Evolutionary conservation across 2,888 invertebrate genomes (phyloP), one percentile per base, ranked within the genome.

Genomic region (Caradrina kadenii): DNA sequence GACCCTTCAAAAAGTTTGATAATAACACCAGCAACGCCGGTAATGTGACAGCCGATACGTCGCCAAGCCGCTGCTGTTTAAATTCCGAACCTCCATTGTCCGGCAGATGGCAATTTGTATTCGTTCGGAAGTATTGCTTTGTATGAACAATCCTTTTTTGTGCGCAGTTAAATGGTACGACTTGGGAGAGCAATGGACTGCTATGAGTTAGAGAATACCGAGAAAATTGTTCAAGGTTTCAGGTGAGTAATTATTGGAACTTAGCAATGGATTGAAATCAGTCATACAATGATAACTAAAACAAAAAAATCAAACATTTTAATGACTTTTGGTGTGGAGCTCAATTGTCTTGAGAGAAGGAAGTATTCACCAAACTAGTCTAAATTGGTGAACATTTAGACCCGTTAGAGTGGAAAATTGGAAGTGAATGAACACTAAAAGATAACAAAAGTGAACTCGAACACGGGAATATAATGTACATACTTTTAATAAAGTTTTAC

Each of bases 41-140:
- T 96, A 95, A 96, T 95, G 95, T 95, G 96, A 95, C 96, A 96
- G 95, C 94, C 95, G 94, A 95, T 96, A 94, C 94, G 95, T 96
- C 95, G 95, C 95, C 94, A 88, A 87, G 85, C 86, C 83, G 80
- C 84, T 88, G 87, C 90, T 90, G 90, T 93, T 93, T 92, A 92
- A 93, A 93, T 91, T 91, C 88, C 87, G 86, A 89, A 89, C 89
- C 84, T 81, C 86, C 86, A 87, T 88, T 90, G 84, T 87, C 72
- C 76, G 21, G 75, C 77, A 63, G 73, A 65, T 65, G 70, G 78
- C 80, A 81, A 79, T 78, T 79, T 78, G 81, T 78, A 66, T 64
- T 69, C 72, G 67, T 64, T 66, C 39, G 19, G 48, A 75, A 79
- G 10, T 74, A 82, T 71, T 74, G 63, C 65, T 60, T 58, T 42